Evolutionary conservation across 2,113 vertebrate genomes (phyloP), one percentile per base, ranked within the genome.

Genomic region (Verasper variegatus): DNA sequence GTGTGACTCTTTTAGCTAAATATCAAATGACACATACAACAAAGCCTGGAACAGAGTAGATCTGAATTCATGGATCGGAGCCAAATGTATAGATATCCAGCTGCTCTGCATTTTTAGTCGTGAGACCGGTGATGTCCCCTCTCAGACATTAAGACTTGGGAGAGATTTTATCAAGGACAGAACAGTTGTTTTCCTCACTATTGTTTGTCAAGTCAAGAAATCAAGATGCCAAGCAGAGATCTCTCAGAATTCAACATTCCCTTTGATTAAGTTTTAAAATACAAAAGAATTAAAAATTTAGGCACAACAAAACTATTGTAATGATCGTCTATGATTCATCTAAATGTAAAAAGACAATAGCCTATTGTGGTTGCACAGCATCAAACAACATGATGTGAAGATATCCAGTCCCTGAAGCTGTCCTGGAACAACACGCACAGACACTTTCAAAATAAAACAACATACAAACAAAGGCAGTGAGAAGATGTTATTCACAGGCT

Each of bases 1-100:
- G 56, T 63, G 54, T 31, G 37, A 47, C 56, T 76, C 5, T 3
- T 74, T 27, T 64, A 73, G 55, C 75, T 82, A 69, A 57, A 80
- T 64, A 80, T 78, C 63, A 89, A 78, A 70, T 64, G 75, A 71
- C 68, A 62, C 64, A 77, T 31, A 31, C 31, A 76, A 27, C 71
- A 78, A 66, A 63, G 52, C 68, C 23, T 71, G 21, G 45, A 77
- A 56, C 5, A 9, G 75, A 81, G 68, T 55, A 21, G 27, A 80
- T 73, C 63, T 23, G 57, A 58, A 72, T 80, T 73, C 35, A 74
- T 78, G 80, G 71, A 83, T 77, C 64, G 17, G 2, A 67, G 82
- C 70, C 73, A 86, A 78, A 60, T 60, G 47, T 21, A 21, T 71
- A 51, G n/a, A 80, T 60, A 37, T 45, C 81, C 18, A 58, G 56